phyloP scores from a whole-genome alignment of 2,888 invertebrate genomes.

The Hypercompe scribonia region DNA sequence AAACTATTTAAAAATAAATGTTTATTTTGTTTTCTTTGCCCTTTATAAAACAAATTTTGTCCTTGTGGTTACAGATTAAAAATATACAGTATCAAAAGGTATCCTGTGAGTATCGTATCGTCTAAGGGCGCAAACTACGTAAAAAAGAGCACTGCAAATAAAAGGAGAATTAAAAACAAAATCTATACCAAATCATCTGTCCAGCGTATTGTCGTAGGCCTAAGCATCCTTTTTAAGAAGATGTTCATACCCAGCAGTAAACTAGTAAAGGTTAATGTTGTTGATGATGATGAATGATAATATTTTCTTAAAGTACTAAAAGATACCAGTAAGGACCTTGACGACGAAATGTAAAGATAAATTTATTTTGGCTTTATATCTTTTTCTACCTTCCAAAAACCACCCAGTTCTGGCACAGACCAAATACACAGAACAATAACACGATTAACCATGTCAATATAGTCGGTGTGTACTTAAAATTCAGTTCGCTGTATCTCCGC shows the following conservation, averaged over 20 bases:
- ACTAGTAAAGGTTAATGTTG: too few species aligned
- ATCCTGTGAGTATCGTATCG: too few species aligned
- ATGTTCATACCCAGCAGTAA: too few species aligned
- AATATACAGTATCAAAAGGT: too few species aligned
- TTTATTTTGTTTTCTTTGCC: not conserved
- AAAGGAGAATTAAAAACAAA: too few species aligned
- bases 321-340: too few species aligned
- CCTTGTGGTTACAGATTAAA: too few species aligned
- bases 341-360: not conserved
- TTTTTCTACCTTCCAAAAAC: not conserved
- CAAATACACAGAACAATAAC: conserved; percentile 48
- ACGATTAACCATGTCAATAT: conserved; percentile 28
- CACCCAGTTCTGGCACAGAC: conserved; percentile 10
- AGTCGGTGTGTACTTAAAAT: conserved; percentile 33
- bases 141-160: too few species aligned
- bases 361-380: not conserved
- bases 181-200: too few species aligned
- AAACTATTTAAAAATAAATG: not conserved
- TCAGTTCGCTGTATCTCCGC: conserved; percentile 28
- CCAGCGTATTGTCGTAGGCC: too few species aligned
- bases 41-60: not conserved
- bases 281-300: not conserved
- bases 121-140: too few species aligned
- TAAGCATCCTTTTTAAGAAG: too few species aligned
- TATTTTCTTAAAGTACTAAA: not conserved